phyloP scores from a whole-genome alignment of 2,113 vertebrate species.

The Acrocephalus arundinaceus region DNA sequence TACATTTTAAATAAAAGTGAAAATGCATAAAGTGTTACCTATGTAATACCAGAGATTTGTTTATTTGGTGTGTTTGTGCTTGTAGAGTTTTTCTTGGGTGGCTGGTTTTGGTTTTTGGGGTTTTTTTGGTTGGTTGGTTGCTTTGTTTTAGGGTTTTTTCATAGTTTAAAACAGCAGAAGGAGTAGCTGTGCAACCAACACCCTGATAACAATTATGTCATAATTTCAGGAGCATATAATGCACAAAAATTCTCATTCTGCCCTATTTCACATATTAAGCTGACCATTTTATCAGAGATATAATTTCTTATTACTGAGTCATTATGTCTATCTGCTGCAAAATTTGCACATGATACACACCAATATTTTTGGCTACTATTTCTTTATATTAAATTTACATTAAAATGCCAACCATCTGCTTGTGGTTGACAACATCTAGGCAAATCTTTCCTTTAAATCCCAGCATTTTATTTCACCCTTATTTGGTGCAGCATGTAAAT shows the following conservation, averaged over 20 bases:
- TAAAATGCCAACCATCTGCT: constrained; percentile 23
- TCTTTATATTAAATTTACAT: constrained; percentile 24
- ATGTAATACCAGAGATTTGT: background rate
- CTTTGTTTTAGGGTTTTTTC: background rate
- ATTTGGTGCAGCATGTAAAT: background rate
- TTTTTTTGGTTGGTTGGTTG: fast-evolving
- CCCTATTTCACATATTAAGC: background rate
- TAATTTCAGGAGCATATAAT: background rate
- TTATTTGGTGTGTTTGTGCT: background rate
- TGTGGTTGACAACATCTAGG: background rate
- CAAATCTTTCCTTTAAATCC: background rate
- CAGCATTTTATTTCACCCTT: background rate
- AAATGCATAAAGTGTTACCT: background rate
- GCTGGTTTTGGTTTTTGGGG: background rate
- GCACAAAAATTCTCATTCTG: background rate
- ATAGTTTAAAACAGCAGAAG: background rate
- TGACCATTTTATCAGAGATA: background rate
- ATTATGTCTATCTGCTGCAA: background rate
- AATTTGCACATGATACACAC: background rate
- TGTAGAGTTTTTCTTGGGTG: background rate
- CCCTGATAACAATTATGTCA: background rate
- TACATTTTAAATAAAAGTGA: background rate
- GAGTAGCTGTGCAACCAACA: background rate
- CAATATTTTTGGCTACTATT: background rate
- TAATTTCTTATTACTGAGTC: background rate